These are phyloP conservation scores for Diglossa brunneiventris DNA, from an alignment of 2,113 vertebrate genomes.

Conservation along the genomic window DNA sequence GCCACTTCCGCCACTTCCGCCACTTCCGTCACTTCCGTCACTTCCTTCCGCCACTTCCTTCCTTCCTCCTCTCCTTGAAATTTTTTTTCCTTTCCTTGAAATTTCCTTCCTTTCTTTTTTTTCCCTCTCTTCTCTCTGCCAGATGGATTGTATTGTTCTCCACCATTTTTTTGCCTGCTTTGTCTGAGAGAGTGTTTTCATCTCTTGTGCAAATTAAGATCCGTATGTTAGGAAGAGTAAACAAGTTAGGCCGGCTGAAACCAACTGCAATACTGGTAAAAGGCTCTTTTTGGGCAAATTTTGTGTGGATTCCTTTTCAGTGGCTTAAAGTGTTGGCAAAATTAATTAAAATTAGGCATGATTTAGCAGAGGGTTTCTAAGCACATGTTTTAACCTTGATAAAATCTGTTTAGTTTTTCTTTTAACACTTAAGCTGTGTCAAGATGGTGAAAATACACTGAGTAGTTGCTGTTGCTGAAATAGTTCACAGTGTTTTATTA, in stretches of 20 bases:
- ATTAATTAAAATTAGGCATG: background rate
- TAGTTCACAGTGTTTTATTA: background rate
- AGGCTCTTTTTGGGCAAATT: background rate
- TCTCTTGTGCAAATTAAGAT: background rate
- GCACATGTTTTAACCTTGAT: background rate
- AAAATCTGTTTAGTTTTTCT: background rate
- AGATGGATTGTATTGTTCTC: conserved; percentile 27
- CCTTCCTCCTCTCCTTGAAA: too few species aligned
- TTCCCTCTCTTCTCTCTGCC: background rate
- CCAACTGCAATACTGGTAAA: background rate
- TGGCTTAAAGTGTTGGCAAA: background rate
- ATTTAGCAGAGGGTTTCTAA: background rate
- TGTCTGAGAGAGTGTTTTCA: background rate
- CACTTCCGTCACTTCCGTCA: too few species aligned
- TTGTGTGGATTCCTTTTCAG: background rate
- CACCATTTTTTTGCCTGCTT: background rate
- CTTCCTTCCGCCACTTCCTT: too few species aligned
- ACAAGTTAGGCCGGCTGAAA: background rate
- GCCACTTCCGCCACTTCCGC: too few species aligned
- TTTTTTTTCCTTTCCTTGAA: too few species aligned
- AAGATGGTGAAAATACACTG: background rate
- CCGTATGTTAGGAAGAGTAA: background rate
- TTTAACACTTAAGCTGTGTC: background rate
- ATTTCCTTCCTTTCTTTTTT: too few species aligned
- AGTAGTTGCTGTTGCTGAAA: background rate